Evolutionary conservation across 2,113 vertebrate genomes (phyloP), one percentile per base, ranked within the genome.

Genomic region (Tetraodon nigroviridis): DNA sequence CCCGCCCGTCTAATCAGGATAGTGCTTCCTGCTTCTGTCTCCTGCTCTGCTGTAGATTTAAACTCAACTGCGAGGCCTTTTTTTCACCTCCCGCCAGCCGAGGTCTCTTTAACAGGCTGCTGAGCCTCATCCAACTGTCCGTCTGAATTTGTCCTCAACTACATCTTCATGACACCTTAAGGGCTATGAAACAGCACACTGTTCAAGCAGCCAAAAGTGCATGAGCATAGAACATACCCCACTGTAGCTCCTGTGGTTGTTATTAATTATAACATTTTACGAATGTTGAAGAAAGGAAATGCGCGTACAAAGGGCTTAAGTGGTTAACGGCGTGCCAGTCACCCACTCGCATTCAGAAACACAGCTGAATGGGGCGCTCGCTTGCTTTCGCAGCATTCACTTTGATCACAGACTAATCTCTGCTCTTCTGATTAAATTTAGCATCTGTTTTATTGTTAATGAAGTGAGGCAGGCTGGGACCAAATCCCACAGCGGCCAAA

Each of bases 331-430:
- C 67, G 18, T 51, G 37, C 72, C 19, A 65, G 64, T 69, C 66
- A 52, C 71, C 60, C 67, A 55, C 75, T 59, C 58, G 29, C 57
- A 66, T 70, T 67, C 44, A 55, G 51, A 59, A 49, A 51, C 18
- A 18, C 29, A 52, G 1, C 29, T 19, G 55, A 18, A 40, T 61
- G 71, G 44, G 59, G 75, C 65, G 73, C 75, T 14, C 61, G 58
- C 75, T 15, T 64, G 58, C 64, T 79, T 69, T 69, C 64, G 32
- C 63, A 57, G 72, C 61, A 61, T 81, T 80, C 74, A 61, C 66
- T 86, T 76, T 83, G 73, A 87, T 88, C 86, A 84, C 85, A 84
- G 81, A 61, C 80, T 76, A 84, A 87, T 87, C 78, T 83, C 51
- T 57, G 68, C 68, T 70, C 22, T 74, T 75, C 57, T 80, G 72